Evolutionary conservation across 1,140 invertebrate genomes (phyloP).

Genomic region (Hylaeus volcanicus): DNA sequence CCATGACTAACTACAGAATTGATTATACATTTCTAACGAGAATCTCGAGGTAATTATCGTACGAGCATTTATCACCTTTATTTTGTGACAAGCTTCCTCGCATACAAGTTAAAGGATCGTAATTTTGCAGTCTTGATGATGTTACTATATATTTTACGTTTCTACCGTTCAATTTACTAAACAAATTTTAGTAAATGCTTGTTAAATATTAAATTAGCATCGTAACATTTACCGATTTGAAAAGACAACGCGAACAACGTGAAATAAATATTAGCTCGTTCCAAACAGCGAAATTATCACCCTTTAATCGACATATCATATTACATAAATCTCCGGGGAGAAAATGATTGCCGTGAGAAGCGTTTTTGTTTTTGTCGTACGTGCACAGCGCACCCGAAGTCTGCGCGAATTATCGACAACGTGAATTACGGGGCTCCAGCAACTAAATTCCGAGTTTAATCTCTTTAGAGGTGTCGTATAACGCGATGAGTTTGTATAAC

Average conservation of each 20-base stretch:
- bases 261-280: no score
- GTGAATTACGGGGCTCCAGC: constrained; percentile 14
- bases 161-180: no score
- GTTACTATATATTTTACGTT: no score
- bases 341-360: constrained; percentile 45
- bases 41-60: constrained; percentile 36
- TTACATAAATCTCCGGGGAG: constrained; percentile 35
- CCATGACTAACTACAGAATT: not conserved
- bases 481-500: constrained; percentile 11
- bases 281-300: not conserved
- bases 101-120: no score
- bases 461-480: constrained; percentile 33
- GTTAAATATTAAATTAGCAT: no score
- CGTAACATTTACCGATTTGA: no score
- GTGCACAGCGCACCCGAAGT: constrained; percentile 1
- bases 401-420: constrained; percentile 30
- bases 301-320: constrained; percentile 32
- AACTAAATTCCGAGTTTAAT: constrained; percentile 36
- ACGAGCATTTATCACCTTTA: not conserved
- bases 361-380: constrained; percentile 19
- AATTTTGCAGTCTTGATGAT: no score
- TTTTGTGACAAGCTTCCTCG: no score
- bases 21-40: constrained; percentile 21
- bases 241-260: no score
- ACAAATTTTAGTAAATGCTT: no score